Conservation (phyloP, 2,888 invertebrate species). For the Amaurobius ferox region DNA sequence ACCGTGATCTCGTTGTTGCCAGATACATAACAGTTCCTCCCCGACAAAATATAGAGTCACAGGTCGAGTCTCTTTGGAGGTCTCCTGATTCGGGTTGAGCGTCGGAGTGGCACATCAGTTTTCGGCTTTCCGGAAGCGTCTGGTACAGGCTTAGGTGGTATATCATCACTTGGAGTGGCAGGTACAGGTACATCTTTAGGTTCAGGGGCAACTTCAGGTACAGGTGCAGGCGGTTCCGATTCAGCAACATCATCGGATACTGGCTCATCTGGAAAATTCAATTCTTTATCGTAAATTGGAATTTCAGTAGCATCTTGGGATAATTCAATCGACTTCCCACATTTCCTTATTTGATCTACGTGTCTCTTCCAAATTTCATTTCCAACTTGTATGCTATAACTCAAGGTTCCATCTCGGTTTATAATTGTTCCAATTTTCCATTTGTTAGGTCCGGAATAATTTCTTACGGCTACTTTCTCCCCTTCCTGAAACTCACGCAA, state of each 20-base stretch:
- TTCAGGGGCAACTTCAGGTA: slow-evolving; percentile 35
- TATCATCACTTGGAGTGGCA: slow-evolving; percentile 16
- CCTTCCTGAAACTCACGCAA: slow-evolving; percentile 51
- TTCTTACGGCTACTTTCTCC: slow-evolving; percentile 48
- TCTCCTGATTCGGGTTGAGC: slow-evolving; percentile 43
- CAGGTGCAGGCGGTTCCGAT: slow-evolving; percentile 44
- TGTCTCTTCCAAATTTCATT: slow-evolving; percentile 48
- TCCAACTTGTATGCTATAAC: slow-evolving; percentile 47
- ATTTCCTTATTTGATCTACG: slow-evolving; percentile 51
- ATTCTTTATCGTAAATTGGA: slow-evolving; percentile 50
- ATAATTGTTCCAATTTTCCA: slow-evolving; percentile 47
- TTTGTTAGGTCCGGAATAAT: slow-evolving; percentile 47
- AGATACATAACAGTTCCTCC: slow-evolving; percentile 49
- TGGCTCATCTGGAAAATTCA: slow-evolving; percentile 54
- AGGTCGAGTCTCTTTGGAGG: slow-evolving; percentile 44
- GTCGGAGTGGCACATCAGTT: slow-evolving; percentile 38
- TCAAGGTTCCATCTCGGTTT: slow-evolving; percentile 41
- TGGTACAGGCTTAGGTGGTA: slow-evolving; percentile 18
- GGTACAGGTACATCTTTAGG: slow-evolving; percentile 25
- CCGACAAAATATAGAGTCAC: slow-evolving; percentile 51
- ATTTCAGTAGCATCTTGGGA: slow-evolving; percentile 46
- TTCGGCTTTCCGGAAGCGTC: slow-evolving; percentile 16
- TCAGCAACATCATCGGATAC: slow-evolving; percentile 52
- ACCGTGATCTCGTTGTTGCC: too few relatives aligned
- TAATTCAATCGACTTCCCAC: slow-evolving; percentile 49